These are phyloP conservation scores for Aleiodes leptofemur DNA, from an alignment of 2,888 invertebrate species.

Conservation along the genomic window DNA sequence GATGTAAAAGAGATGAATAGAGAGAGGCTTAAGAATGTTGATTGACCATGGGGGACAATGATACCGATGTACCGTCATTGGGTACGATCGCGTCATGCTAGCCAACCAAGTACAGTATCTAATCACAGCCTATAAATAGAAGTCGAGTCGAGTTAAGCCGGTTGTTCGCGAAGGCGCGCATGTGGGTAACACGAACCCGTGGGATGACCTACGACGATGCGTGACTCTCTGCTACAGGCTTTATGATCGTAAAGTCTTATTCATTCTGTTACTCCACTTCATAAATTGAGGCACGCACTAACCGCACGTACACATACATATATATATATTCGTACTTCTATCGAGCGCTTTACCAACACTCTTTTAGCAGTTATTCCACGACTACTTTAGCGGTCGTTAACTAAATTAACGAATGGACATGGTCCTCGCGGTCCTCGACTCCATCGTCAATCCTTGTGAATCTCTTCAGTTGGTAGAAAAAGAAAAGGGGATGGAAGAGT, in stretches of 20 bases:
- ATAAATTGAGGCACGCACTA: conserved; percentile 30
- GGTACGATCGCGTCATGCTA: conserved; percentile 51
- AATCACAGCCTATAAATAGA: conserved; percentile 72
- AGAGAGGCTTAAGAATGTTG: conserved; percentile 30
- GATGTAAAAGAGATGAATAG: conserved; percentile 10
- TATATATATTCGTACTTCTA: background rate
- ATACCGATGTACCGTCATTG: conserved; percentile 51
- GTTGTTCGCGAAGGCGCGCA: conserved; percentile 59
- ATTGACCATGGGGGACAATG: conserved; percentile 37
- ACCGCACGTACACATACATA: background rate
- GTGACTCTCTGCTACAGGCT: conserved; percentile 16
- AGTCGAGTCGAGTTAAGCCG: conserved; percentile 59
- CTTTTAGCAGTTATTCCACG: conserved; percentile 58
- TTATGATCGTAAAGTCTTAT: conserved; percentile 47
- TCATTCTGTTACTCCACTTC: conserved; percentile 40
- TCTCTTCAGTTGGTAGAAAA: background rate
- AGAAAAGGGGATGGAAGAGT: background rate
- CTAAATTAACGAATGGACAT: conserved; percentile 71
- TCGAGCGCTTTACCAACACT: conserved; percentile 34
- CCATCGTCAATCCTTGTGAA: conserved; percentile 42
- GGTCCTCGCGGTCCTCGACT: conserved; percentile 52
- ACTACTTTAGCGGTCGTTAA: conserved; percentile 71
- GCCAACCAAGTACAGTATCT: conserved; percentile 62
- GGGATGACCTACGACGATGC: conserved; percentile 59
- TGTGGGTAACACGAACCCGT: conserved; percentile 67